Percentiles rank a stretch among this genome's conserved stretches.
phyloP scores from a whole-genome alignment of 1,140 invertebrate genomes.

The Trissolcus basalis region DNA sequence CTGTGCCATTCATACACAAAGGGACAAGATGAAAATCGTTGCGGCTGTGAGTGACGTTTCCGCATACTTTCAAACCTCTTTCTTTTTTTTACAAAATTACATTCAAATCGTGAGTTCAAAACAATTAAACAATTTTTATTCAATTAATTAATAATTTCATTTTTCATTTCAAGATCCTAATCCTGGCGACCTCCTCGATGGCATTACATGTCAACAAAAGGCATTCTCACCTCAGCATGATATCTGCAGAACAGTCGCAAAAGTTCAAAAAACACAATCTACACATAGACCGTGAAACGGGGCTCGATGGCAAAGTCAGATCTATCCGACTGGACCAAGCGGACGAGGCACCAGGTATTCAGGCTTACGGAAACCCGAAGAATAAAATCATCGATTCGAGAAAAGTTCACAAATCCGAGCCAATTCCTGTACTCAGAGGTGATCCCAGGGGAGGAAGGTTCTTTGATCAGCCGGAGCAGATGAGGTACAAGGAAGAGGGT shows the following conservation, averaged over 20 bases:
- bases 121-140: no score
- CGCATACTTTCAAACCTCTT: neutral
- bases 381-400: conserved; percentile 31
- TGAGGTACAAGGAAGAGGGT: conserved; percentile 13
- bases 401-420: conserved; percentile 30
- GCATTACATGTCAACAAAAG: conserved; percentile 3
- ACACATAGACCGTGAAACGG: conserved; percentile 56
- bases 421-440: conserved; percentile 14
- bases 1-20: conserved; percentile 12
- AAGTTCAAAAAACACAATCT: conserved; percentile 44
- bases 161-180: neutral
- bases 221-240: neutral
- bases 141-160: no score
- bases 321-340: conserved; percentile 51
- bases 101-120: no score
- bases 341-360: conserved; percentile 44
- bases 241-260: neutral
- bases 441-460: conserved; percentile 22
- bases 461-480: neutral
- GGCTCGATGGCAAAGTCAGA: conserved; percentile 63
- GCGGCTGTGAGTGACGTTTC: conserved; percentile 35
- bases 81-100: no score
- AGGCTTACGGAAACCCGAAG: conserved; percentile 59
- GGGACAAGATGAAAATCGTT: conserved; percentile 32
- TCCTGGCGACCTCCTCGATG: conserved; percentile 12